These are phyloP conservation scores for Haliclona indistincta DNA, from an alignment of 37 sponge, comb jelly and placozoan species.

Conservation along the genomic window DNA sequence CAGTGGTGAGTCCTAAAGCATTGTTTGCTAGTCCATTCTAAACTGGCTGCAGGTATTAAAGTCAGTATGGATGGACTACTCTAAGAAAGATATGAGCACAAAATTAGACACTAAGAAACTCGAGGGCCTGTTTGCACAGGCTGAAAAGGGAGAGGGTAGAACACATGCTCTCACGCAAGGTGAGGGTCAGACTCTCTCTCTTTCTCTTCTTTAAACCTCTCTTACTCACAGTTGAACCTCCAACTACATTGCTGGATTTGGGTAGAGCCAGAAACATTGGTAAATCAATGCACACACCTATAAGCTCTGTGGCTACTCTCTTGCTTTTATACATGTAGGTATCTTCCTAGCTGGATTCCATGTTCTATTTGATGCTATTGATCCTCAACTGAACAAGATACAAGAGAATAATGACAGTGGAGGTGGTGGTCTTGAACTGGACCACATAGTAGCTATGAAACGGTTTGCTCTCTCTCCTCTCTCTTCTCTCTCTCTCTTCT, in stretches of 20 bases:
- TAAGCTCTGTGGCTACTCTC: too few relatives aligned
- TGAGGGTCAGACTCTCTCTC: neutral
- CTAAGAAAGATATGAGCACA: conserved; percentile 35
- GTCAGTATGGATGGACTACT: conserved; percentile 58
- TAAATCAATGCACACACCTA: neutral
- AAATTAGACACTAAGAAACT: conserved; percentile 41
- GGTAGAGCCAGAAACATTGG: conserved; percentile 57
- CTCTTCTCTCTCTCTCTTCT: too few relatives aligned
- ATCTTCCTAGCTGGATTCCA: conserved; percentile 54
- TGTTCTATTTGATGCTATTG: conserved; percentile 10
- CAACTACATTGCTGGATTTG: conserved; percentile 48
- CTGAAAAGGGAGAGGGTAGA: conserved; percentile 7
- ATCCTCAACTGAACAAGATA: conserved; percentile 35
- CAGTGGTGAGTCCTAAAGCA: conserved; percentile 21
- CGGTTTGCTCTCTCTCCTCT: too few relatives aligned
- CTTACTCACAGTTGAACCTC: neutral
- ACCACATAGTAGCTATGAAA: conserved; percentile 76
- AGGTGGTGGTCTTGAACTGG: conserved; percentile 32
- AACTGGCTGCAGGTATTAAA: conserved; percentile 39
- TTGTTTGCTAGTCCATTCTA: neutral
- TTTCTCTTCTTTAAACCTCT: neutral
- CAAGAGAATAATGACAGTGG: too few relatives aligned
- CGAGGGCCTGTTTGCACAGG: conserved; percentile 47
- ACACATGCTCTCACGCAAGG: neutral
- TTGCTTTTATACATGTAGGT: conserved; percentile 8